phyloP scores from a whole-genome alignment of 2,888 invertebrate genomes.

The Phyllotreta cruciferae region DNA sequence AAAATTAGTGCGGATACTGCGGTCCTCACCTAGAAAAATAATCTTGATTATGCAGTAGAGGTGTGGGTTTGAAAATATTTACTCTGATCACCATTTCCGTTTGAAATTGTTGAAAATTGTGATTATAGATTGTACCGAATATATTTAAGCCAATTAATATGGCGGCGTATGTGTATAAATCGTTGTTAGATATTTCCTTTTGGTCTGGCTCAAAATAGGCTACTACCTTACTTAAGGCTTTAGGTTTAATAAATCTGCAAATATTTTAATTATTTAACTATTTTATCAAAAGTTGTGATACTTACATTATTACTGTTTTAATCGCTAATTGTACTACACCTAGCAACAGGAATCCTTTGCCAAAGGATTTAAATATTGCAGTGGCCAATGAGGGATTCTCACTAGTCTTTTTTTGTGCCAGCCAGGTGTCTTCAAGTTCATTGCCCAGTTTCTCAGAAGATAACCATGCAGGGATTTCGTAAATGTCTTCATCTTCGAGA shows the following conservation, averaged over 20 bases:
- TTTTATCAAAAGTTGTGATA: constrained; percentile 8
- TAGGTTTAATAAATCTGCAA: constrained; percentile 48
- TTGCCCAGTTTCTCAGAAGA: constrained; percentile 44
- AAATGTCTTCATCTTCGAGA: constrained; percentile 68
- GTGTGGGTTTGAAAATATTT: constrained; percentile 61
- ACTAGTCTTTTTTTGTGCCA: constrained; percentile 24
- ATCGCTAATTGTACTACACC: constrained; percentile 45
- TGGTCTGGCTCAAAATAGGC: constrained; percentile 47
- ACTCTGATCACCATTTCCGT: constrained; percentile 79
- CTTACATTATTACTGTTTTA: constrained; percentile 46
- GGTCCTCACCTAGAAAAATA: constrained; percentile 65
- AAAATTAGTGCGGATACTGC: constrained; percentile 81
- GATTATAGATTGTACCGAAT: constrained; percentile 67
- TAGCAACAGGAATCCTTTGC: constrained; percentile 41
- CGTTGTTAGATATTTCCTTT: constrained; percentile 41
- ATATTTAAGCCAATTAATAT: constrained; percentile 75
- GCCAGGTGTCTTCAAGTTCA: constrained; percentile 42
- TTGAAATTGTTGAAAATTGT: constrained; percentile 81
- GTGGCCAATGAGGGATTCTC: constrained; percentile 36
- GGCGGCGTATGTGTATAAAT: constrained; percentile 76
- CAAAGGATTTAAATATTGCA: constrained; percentile 41
- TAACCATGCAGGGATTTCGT: constrained; percentile 57
- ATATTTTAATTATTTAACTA: background rate
- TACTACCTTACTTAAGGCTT: constrained; percentile 47
- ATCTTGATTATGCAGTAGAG: constrained; percentile 63